A percentile compares a stretch with the other conserved stretches of the same genome.
phyloP scores from a whole-genome alignment of 2,113 vertebrate genomes.

The Dipodomys merriami region DNA sequence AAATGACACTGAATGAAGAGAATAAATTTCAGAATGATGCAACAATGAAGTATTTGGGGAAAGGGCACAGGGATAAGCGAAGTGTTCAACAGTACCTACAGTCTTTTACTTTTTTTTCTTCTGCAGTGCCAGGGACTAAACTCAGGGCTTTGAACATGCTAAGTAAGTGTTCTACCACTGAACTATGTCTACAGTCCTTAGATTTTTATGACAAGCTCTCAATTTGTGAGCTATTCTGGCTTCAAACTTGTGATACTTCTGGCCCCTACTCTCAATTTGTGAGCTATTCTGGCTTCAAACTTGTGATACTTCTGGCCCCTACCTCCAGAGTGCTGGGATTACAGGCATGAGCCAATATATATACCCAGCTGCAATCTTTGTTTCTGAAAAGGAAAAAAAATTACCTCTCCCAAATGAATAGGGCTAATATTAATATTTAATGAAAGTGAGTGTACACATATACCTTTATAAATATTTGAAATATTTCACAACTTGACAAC shows the following conservation, averaged over 20 bases:
- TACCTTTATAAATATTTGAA: not conserved
- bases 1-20: not conserved
- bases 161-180: too few relatives aligned
- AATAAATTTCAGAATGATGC: conserved; percentile 2
- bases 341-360: too few relatives aligned
- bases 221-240: too few relatives aligned
- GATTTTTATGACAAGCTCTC: too few relatives aligned
- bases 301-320: too few relatives aligned
- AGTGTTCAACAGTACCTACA: not conserved
- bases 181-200: too few relatives aligned
- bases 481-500: conserved; percentile 31
- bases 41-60: not conserved
- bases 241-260: too few relatives aligned
- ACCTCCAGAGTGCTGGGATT: too few relatives aligned
- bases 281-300: too few relatives aligned
- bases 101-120: not conserved
- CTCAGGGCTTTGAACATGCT: too few relatives aligned
- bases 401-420: not conserved
- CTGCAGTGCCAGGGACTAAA: too few relatives aligned
- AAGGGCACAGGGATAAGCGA: not conserved
- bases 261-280: too few relatives aligned
- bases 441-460: not conserved
- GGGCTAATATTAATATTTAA: not conserved
- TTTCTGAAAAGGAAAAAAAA: not conserved
- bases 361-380: not conserved